phyloP scores from a whole-genome alignment of 1,140 invertebrate species.

The Megalopta genalis region DNA sequence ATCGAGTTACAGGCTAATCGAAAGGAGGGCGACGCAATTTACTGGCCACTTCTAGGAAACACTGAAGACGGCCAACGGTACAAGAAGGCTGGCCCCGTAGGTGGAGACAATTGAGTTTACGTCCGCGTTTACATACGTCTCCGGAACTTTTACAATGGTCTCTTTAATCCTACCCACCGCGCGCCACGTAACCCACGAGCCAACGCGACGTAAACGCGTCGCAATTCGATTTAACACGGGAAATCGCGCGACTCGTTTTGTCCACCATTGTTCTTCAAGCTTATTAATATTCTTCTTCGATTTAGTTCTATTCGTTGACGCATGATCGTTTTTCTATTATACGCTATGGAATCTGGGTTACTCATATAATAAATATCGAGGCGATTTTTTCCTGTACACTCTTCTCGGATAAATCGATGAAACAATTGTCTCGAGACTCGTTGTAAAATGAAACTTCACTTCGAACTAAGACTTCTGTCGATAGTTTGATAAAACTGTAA shows the following conservation, averaged over 20 bases:
- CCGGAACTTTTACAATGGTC: conserved; percentile 12
- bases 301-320: too few relatives aligned
- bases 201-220: neutral
- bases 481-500: too few relatives aligned
- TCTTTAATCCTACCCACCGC: conserved; percentile 6
- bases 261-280: neutral
- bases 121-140: conserved; percentile 40
- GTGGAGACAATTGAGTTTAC: conserved; percentile 56
- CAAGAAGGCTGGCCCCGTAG: conserved; percentile 43
- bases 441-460: too few relatives aligned
- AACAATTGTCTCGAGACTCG: too few relatives aligned
- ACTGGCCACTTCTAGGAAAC: conserved; percentile 39
- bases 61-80: conserved; percentile 43
- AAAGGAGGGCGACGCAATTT: conserved; percentile 54
- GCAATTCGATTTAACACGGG: neutral
- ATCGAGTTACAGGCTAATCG: conserved; percentile 49
- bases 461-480: too few relatives aligned
- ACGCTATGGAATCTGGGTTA: too few relatives aligned
- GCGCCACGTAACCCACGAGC: neutral
- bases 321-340: too few relatives aligned
- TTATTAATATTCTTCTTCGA: too few relatives aligned
- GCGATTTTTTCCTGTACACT: too few relatives aligned
- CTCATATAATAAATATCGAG: too few relatives aligned
- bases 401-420: too few relatives aligned
- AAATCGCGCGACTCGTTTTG: neutral